A percentile compares a stretch with the other conserved stretches of the same genome.
Evolutionary conservation across 2,797 vertebrate species (phyloP).

Genomic region (Xyrichtys novacula): DNA sequence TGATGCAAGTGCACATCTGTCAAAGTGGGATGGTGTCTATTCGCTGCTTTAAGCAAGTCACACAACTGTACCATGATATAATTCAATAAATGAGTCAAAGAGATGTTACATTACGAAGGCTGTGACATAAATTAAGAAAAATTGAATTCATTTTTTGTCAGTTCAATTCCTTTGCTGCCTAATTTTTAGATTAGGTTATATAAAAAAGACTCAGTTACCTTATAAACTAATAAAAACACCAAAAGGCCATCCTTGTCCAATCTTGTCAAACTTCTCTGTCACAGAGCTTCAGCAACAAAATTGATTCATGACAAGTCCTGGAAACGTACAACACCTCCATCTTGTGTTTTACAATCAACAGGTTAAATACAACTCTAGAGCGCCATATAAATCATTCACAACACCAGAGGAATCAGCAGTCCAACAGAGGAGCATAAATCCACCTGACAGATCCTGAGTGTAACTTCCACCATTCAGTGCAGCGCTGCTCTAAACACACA

Average conservation of each 20-base stretch:
- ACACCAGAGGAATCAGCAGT: background rate
- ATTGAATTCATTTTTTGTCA: no score
- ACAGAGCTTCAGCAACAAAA: constrained; percentile 4
- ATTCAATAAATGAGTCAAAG: no score
- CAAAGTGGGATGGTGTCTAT: no score
- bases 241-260: background rate
- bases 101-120: no score
- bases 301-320: background rate
- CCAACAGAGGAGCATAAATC: constrained; percentile 27
- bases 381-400: constrained; percentile 12
- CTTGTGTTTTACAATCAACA: constrained; percentile 22
- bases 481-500: constrained; percentile 19
- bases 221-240: background rate
- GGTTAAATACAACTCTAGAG: constrained; percentile 15
- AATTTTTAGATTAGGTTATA: no score
- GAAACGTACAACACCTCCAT: constrained; percentile 20
- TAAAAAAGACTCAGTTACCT: background rate
- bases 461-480: constrained; percentile 22
- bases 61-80: no score
- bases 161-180: no score
- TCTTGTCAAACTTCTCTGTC: background rate
- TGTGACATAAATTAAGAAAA: no score
- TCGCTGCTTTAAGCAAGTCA: no score
- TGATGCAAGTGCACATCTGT: no score
- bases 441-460: constrained; percentile 16